Conservation (phyloP, 2,797 vertebrate genomes). For the Betta splendens region DNA sequence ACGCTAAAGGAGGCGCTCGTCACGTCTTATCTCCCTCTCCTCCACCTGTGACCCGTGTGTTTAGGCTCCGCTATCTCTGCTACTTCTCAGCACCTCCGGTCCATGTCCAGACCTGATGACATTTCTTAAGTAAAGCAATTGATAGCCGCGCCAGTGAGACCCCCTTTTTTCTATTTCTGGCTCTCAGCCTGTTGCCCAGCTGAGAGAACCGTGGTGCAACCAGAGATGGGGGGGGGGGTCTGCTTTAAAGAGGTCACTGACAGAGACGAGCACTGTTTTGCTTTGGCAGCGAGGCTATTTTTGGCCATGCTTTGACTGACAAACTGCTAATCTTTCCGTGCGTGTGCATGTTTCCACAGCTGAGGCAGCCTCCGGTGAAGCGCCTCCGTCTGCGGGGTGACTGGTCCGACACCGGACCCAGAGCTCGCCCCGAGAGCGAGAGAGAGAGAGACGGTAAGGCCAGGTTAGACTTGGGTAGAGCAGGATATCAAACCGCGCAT, state of each 20-base stretch:
- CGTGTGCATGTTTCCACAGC: conserved; percentile 74
- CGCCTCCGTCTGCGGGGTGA: conserved; percentile 94
- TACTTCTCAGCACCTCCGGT: conserved; percentile 46
- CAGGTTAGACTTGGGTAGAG: conserved; percentile 16
- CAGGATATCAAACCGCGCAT: conserved; percentile 1
- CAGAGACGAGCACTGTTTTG: conserved; percentile 64
- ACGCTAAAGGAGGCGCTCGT: conserved; percentile 36
- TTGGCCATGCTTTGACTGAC: conserved; percentile 69
- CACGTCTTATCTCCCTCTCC: conserved; percentile 13
- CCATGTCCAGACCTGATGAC: conserved; percentile 48
- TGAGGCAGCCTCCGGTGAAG: conserved; percentile 96
- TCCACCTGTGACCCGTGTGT: conserved; percentile 49
- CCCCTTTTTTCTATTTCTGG: conserved; percentile 58
- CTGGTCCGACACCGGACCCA: conserved; percentile 98
- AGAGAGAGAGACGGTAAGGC: conserved; percentile 93
- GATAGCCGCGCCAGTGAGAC: conserved; percentile 40
- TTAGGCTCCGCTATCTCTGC: conserved; percentile 11
- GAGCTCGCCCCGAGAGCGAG: conserved; percentile 97
- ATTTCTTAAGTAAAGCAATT: conserved; percentile 43
- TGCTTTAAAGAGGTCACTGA: conserved; percentile 53
- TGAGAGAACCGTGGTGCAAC: conserved; percentile 44
- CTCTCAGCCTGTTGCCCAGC: conserved; percentile 57
- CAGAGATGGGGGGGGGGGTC: conserved; percentile 17
- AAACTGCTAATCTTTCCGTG: conserved; percentile 59
- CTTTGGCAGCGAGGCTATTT: conserved; percentile 74